These are phyloP conservation scores for Symphodus melops DNA, from an alignment of 2,113 vertebrate genomes.

Conservation along the genomic window DNA sequence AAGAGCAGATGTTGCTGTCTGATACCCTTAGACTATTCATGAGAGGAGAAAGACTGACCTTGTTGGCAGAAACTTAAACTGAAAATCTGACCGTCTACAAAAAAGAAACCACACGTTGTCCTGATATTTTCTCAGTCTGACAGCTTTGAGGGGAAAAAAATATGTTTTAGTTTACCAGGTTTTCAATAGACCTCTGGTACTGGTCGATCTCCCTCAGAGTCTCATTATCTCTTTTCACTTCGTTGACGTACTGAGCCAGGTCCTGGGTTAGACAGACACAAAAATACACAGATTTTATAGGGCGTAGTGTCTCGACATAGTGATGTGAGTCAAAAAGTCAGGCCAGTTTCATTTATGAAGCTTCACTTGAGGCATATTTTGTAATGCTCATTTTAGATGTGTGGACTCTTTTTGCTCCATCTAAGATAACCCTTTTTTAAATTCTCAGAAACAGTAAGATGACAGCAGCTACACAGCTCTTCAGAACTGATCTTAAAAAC, in stretches of 20 bases:
- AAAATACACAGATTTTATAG: conserved; percentile 7
- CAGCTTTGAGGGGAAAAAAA: conserved; percentile 8
- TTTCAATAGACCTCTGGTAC: conserved; percentile 96
- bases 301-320: no score
- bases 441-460: no score
- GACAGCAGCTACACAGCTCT: no score
- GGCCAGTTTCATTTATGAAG: not conserved
- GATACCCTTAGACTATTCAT: no score
- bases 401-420: no score
- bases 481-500: no score
- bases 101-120: not conserved
- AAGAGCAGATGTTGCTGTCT: no score
- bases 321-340: conserved; percentile 4
- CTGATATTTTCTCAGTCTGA: conserved; percentile 19
- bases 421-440: no score
- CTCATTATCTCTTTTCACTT: conserved; percentile 97
- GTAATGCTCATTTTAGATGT: not conserved
- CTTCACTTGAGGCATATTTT: not conserved
- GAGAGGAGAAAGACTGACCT: not conserved
- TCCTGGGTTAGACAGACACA: conserved; percentile 82
- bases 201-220: conserved; percentile 94
- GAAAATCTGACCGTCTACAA: not conserved
- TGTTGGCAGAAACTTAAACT: not conserved
- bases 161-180: conserved; percentile 84
- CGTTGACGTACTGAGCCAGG: conserved; percentile 95